A percentile compares a stretch with the other conserved stretches of the same genome.
Conservation (phyloP, 2,888 invertebrate species). For the Chrysolina oricalcia region DNA sequence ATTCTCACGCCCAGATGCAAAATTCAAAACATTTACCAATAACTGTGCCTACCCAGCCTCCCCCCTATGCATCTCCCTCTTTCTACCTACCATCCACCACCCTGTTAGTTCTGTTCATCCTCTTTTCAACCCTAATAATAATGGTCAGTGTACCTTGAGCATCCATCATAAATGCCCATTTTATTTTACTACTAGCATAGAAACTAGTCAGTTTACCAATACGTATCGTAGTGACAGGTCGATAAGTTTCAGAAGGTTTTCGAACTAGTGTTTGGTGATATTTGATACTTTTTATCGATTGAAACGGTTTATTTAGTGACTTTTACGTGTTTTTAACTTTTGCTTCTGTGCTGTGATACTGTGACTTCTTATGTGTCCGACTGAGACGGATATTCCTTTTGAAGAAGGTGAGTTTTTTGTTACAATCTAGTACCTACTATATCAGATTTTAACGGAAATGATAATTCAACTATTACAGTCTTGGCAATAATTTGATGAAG, state of each 20-base stretch:
- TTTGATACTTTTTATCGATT: background rate
- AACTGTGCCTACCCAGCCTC: constrained; percentile 41
- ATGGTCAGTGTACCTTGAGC: constrained; percentile 2
- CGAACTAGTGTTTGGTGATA: background rate
- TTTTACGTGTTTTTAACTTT: background rate
- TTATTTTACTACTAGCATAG: constrained; percentile 21
- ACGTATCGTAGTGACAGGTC: constrained; percentile 35
- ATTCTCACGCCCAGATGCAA: constrained; percentile 64
- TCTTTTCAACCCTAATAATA: constrained; percentile 31
- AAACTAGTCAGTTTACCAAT: constrained; percentile 47
- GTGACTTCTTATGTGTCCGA: too few relatives aligned
- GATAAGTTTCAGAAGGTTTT: constrained; percentile 27
- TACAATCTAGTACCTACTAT: too few relatives aligned
- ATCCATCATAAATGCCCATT: constrained; percentile 38
- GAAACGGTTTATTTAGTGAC: background rate
- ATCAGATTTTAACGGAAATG: too few relatives aligned
- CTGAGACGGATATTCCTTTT: too few relatives aligned
- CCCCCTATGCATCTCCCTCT: constrained; percentile 24
- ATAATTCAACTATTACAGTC: too few relatives aligned
- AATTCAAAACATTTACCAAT: constrained; percentile 52
- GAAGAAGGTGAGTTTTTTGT: background rate
- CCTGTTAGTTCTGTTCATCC: constrained; percentile 1
- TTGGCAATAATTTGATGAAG: too few relatives aligned
- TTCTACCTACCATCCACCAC: background rate
- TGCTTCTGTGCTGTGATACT: constrained; percentile 17